These are phyloP conservation scores for Calyptomena viridis DNA, from an alignment of 2,113 vertebrate genomes.

Conservation along the genomic window DNA sequence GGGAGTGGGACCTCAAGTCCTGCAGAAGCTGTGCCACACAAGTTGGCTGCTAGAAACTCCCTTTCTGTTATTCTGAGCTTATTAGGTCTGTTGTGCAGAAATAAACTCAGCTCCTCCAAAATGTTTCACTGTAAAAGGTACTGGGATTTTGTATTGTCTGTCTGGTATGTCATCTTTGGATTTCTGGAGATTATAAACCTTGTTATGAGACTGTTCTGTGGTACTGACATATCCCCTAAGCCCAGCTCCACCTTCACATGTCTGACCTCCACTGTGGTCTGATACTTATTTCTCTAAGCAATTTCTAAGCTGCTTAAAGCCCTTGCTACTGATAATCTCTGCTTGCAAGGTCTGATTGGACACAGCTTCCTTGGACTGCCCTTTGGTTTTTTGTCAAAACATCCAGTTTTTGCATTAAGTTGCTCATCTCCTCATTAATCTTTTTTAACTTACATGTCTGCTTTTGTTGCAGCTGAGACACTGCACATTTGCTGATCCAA, in stretches of 20 bases:
- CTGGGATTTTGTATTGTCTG: not conserved
- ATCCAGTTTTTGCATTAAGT: not conserved
- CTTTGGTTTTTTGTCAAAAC: not conserved
- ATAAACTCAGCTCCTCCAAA: not conserved
- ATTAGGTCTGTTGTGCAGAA: not conserved
- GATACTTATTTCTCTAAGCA: not conserved
- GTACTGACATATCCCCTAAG: not conserved
- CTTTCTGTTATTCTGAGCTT: not conserved
- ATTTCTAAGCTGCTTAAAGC: slow-evolving; percentile 3
- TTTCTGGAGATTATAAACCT: not conserved
- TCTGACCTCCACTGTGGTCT: not conserved
- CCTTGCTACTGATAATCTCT: not conserved
- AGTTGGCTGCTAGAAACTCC: not conserved
- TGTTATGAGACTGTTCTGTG: not conserved
- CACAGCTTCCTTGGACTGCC: not conserved
- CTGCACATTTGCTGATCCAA: not conserved
- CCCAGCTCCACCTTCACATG: not conserved
- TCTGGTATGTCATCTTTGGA: not conserved
- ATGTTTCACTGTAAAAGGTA: not conserved
- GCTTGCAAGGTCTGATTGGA: not conserved
- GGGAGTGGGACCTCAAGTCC: not conserved
- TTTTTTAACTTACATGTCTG: not conserved
- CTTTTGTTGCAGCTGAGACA: not conserved
- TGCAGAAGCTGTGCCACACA: not conserved
- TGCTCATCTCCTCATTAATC: not conserved